A percentile compares a stretch with the other conserved stretches of the same genome.
Evolutionary conservation across 1,140 invertebrate genomes (phyloP).

Genomic region (Pseudomyrmex cubaensis): DNA sequence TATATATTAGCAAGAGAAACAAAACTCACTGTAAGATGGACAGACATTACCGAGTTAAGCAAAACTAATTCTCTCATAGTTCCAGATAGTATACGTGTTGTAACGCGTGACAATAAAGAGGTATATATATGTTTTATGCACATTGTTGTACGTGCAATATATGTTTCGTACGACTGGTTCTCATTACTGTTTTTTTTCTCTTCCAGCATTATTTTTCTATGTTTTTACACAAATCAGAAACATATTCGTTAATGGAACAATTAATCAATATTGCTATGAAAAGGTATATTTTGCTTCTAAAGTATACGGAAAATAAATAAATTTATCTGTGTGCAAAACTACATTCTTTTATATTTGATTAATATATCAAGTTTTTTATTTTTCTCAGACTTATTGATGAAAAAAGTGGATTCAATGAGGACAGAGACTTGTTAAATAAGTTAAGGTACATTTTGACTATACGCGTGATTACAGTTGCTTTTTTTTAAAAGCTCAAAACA

Average conservation of each 20-base stretch:
- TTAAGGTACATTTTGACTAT: slow-evolving; percentile 86
- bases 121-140: slow-evolving; percentile 76
- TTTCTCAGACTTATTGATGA: slow-evolving; percentile 92
- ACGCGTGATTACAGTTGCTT: slow-evolving; percentile 8
- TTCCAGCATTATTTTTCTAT: slow-evolving; percentile 95
- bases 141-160: neutral
- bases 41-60: slow-evolving; percentile 90
- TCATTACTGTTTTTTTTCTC: slow-evolving; percentile 60
- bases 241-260: slow-evolving; percentile 96
- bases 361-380: slow-evolving; percentile 39
- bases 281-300: slow-evolving; percentile 86
- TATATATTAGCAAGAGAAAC: slow-evolving; percentile 96
- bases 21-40: slow-evolving; percentile 94
- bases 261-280: slow-evolving; percentile 98
- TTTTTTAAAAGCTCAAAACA: slow-evolving; percentile 1
- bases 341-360: slow-evolving; percentile 18
- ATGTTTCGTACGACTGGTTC: neutral
- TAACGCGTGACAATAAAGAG: slow-evolving; percentile 91
- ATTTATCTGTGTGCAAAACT: slow-evolving; percentile 39
- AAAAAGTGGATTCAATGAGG: slow-evolving; percentile 93
- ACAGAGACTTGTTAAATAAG: slow-evolving; percentile 93
- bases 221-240: slow-evolving; percentile 95
- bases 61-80: slow-evolving; percentile 92
- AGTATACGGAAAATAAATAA: slow-evolving; percentile 77
- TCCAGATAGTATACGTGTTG: slow-evolving; percentile 94